Evolutionary conservation across 2,888 invertebrate species (phyloP).

Genomic region (Nebria salina): DNA sequence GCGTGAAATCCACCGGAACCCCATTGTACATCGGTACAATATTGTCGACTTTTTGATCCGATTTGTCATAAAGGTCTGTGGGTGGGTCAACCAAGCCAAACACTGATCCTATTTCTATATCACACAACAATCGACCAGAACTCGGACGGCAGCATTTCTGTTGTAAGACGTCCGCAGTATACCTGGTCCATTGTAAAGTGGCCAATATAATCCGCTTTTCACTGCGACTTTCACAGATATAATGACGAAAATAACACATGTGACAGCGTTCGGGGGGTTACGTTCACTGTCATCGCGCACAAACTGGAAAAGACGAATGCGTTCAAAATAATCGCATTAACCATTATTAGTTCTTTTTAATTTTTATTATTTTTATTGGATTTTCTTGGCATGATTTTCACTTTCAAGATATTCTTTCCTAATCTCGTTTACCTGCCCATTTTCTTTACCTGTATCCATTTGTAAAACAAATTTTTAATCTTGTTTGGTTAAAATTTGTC

Average conservation of each 20-base stretch:
- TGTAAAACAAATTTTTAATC: conserved; percentile 33
- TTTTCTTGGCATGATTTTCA: not conserved
- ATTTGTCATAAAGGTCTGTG: conserved; percentile 64
- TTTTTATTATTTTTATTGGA: not conserved
- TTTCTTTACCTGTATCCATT: conserved; percentile 13
- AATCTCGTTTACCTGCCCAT: conserved; percentile 40
- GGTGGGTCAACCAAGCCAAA: conserved; percentile 61
- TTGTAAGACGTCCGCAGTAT: conserved; percentile 47
- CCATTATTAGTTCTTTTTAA: conserved; percentile 41
- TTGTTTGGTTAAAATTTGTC: conserved; percentile 46
- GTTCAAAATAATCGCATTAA: conserved; percentile 59
- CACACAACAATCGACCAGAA: conserved; percentile 55
- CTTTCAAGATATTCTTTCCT: conserved; percentile 3
- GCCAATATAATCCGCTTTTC: conserved; percentile 62
- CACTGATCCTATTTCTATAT: conserved; percentile 63
- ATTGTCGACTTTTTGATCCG: conserved; percentile 66
- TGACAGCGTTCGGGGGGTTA: conserved; percentile 59
- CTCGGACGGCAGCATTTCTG: not conserved
- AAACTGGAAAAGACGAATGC: conserved; percentile 58
- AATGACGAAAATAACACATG: conserved; percentile 64
- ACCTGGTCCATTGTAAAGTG: conserved; percentile 51
- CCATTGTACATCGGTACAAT: conserved; percentile 63
- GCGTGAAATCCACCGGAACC: conserved; percentile 59
- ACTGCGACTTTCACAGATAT: conserved; percentile 59
- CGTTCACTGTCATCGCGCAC: conserved; percentile 61